Percentiles rank a stretch among this genome's conserved stretches.
These are phyloP conservation scores for Sphaeridia pumilis DNA, from an alignment of 2,888 invertebrate species.

Conservation along the genomic window DNA sequence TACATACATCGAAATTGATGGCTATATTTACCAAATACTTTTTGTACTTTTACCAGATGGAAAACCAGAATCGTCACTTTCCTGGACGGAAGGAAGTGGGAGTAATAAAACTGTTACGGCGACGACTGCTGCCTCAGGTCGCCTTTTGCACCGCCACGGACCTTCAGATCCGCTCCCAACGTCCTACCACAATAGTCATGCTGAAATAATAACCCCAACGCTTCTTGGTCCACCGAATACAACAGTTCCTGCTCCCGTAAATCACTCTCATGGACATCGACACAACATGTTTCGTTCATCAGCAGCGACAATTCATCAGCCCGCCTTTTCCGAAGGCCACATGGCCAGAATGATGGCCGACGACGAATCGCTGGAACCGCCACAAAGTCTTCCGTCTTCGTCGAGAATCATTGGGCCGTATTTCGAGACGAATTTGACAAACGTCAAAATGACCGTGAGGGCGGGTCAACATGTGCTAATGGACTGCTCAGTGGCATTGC, in stretches of 20 bases:
- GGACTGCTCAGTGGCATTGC: slow-evolving; percentile 50
- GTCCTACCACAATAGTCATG: background rate
- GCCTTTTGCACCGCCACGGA: too few relatives aligned
- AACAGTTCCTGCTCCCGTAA: background rate
- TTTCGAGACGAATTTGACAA: slow-evolving; percentile 49
- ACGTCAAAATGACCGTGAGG: slow-evolving; percentile 47
- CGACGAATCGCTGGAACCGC: slow-evolving; percentile 3
- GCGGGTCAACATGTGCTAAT: slow-evolving; percentile 49
- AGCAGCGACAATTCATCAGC: too few relatives aligned
- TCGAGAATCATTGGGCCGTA: slow-evolving; percentile 42
- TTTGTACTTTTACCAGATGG: too few relatives aligned
- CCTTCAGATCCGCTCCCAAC: too few relatives aligned
- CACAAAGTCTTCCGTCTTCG: slow-evolving; percentile 19
- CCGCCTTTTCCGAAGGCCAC: too few relatives aligned
- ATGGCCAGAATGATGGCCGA: too few relatives aligned
- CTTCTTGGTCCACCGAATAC: background rate
- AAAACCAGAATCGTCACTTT: slow-evolving; percentile 1
- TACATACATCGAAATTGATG: too few relatives aligned
- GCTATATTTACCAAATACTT: too few relatives aligned
- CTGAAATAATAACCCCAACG: background rate
- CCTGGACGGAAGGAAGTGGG: background rate
- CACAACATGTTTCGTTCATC: too few relatives aligned
- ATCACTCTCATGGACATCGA: background rate
- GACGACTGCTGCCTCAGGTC: too few relatives aligned
- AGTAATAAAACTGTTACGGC: slow-evolving; percentile 1